A percentile compares a stretch with the other conserved stretches of the same genome.
Conservation (phyloP, 2,888 invertebrate species). For the Willowsia nigromaculata region DNA sequence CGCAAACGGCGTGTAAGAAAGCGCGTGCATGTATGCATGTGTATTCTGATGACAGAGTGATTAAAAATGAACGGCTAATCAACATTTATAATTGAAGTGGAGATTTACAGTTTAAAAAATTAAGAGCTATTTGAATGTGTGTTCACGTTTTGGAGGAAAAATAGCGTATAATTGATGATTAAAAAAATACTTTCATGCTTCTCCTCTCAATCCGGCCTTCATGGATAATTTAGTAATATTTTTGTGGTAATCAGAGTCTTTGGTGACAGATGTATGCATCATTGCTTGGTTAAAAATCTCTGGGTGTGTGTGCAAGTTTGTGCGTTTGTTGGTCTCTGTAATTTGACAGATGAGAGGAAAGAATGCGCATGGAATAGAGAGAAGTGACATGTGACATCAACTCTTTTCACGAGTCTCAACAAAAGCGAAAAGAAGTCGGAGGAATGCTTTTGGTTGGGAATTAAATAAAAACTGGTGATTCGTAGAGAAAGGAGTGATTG, state of each 20-base stretch:
- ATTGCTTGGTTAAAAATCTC: conserved; percentile 5
- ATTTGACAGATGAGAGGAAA: conserved; percentile 28
- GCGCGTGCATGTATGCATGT: too few species aligned
- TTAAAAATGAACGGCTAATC: too few species aligned
- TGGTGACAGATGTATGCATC: conserved; percentile 9
- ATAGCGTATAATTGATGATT: background rate
- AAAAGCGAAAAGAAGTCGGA: background rate
- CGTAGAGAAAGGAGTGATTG: background rate
- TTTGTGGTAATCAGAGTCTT: background rate
- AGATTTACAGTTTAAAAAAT: too few species aligned
- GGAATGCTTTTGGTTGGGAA: background rate
- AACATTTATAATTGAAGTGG: too few species aligned
- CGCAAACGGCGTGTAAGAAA: too few species aligned
- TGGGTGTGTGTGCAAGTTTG: too few species aligned
- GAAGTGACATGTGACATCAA: conserved; percentile 8
- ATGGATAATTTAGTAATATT: conserved; percentile 20
- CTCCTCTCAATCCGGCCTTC: background rate
- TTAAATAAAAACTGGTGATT: background rate
- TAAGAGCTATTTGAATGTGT: too few species aligned
- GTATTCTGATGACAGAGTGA: too few species aligned
- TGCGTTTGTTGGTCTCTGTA: too few species aligned
- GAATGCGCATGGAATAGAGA: background rate
- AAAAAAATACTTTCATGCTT: background rate
- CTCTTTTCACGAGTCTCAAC: background rate
- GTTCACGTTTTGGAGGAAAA: background rate